Base-by-base conservation (phyloP, 2,113 vertebrate genomes). In the Nothobranchius kuhntae region DNA sequence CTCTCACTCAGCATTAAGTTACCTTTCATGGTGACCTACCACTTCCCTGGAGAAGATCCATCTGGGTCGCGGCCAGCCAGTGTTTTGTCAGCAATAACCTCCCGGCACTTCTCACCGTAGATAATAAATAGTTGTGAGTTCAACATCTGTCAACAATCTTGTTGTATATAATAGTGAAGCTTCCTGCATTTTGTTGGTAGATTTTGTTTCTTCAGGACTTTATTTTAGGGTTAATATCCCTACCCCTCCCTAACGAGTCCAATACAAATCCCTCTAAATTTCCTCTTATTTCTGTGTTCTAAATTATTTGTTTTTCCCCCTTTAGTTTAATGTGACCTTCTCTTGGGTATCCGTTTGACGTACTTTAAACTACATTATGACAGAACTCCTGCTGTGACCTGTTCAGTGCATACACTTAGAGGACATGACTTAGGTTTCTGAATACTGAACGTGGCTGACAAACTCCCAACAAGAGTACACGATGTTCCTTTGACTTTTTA, bases 11-110 rank as follows among this genome's bases (percentile, higher is more conserved):
- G 48, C 68, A 62, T 62, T 75, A 59, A 2, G 13, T 58, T 61
- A 65, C 69, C 47, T 53, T 75, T 76, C 71, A 73, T 46, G 45
- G 40, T 68, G 55, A 68, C 50, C 62, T 76, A 50, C 63, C 46
- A 68, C 68, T 73, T 63, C 51, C 68, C 38, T 30, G 69, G 75
- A 77, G 60, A 65, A 62, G 55, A 53, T 65, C 69, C 55, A 81
- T 36, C 68, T 73, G 64, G 72, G 68, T 57, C 75, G 65, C 61
- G 64, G 56, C 67, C 57, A 73, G 74, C 24, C 3, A 6, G 61
- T 81, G 74, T 80, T 83, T 80, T 81, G 58, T 83, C 71, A 75
- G 42, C 75, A 61, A 67, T 67, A 69, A 46, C 71, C 7, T 42
- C 48, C 63, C 76, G 66, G 71, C 80, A 69, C 21, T 12, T 65